A percentile compares a stretch with the other conserved stretches of the same genome.
phyloP scores from a whole-genome alignment of 2,797 vertebrate species.

The Lepilemur septentrionalis region DNA sequence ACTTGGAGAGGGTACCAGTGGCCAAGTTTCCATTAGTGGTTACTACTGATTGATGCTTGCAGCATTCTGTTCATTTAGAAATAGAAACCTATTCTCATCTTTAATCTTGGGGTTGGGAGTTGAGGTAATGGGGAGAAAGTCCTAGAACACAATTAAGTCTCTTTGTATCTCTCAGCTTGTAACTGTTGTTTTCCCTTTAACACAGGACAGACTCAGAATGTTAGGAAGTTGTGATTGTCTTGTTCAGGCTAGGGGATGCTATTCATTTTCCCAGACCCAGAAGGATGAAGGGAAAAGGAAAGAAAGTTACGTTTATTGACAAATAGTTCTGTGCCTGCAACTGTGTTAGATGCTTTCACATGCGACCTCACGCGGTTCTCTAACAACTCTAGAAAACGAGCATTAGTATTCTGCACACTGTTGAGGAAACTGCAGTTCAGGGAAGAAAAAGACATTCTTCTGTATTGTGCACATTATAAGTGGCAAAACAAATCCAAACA shows the following conservation, averaged over 20 bases:
- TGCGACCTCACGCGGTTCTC: neutral
- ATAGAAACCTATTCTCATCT: conserved; percentile 41
- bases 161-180: conserved; percentile 14
- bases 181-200: neutral
- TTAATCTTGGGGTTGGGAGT: conserved; percentile 37
- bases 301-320: neutral
- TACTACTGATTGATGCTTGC: conserved; percentile 29
- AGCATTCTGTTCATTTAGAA: conserved; percentile 27
- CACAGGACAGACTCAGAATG: neutral
- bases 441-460: neutral
- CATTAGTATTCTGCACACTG: neutral
- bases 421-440: neutral
- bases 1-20: neutral
- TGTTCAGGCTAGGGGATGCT: neutral
- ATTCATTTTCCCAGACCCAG: neutral
- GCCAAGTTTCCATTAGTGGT: conserved; percentile 65
- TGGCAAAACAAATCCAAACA: neutral
- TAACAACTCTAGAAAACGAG: neutral
- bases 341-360: neutral
- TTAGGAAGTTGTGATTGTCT: neutral
- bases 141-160: neutral
- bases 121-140: neutral
- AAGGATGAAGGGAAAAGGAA: neutral
- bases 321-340: neutral
- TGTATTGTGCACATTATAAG: neutral